A percentile compares a stretch with the other conserved stretches of the same genome.
These are phyloP conservation scores for Mythimna albipuncta DNA, from an alignment of 2,888 invertebrate species.

Conservation along the genomic window DNA sequence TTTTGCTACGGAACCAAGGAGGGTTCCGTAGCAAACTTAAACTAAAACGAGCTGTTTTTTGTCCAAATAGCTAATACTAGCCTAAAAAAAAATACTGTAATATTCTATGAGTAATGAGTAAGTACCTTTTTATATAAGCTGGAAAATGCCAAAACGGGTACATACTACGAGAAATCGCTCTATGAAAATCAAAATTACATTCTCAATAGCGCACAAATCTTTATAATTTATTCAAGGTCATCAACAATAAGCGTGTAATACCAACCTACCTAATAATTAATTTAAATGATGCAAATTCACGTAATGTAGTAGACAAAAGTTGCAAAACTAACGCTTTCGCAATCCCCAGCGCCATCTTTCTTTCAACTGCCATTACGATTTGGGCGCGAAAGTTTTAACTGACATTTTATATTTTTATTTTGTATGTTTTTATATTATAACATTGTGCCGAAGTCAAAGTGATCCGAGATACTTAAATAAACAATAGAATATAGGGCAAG, in stretches of 20 bases:
- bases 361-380: constrained; percentile 29
- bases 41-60: neutral
- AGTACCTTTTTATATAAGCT: no score
- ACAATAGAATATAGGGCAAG: constrained; percentile 59
- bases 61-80: neutral
- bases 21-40: no score
- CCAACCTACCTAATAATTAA: constrained; percentile 6
- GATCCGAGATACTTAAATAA: constrained; percentile 50
- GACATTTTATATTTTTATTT: constrained; percentile 3
- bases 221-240: constrained; percentile 32
- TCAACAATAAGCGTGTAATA: constrained; percentile 24
- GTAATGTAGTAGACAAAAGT: constrained; percentile 18
- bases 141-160: neutral
- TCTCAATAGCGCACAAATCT: constrained; percentile 9
- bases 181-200: neutral
- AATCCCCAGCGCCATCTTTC: constrained; percentile 55
- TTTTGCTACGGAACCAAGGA: no score
- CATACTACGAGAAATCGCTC: neutral
- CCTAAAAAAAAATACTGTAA: neutral
- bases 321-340: constrained; percentile 25
- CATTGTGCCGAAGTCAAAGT: constrained; percentile 17
- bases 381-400: constrained; percentile 26
- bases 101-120: no score
- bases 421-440: neutral
- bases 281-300: constrained; percentile 38